phyloP scores from a whole-genome alignment of 2,888 invertebrate species.

The Drosophila melanosoma region DNA sequence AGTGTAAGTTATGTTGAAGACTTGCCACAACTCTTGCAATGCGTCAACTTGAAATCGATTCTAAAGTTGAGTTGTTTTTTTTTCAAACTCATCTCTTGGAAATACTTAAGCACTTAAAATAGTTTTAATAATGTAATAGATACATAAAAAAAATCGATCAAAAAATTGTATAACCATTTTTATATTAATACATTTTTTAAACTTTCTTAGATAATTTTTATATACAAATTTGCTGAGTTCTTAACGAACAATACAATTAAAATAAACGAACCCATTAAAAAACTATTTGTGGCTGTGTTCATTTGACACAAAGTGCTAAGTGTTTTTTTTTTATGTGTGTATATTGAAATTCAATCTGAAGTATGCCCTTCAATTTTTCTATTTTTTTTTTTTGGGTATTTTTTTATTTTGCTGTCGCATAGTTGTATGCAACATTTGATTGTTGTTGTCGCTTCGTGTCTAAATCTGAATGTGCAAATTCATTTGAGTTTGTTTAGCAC shows the following conservation, averaged over 20 bases:
- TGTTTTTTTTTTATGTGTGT: neutral
- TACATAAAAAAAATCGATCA: neutral
- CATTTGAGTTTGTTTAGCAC: constrained; percentile 75
- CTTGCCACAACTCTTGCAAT: neutral
- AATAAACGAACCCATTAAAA: neutral
- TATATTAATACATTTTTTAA: neutral
- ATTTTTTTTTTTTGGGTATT: neutral
- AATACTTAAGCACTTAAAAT: neutral
- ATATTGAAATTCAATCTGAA: constrained; percentile 23
- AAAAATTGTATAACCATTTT: neutral
- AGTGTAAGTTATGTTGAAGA: neutral
- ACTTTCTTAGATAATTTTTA: neutral
- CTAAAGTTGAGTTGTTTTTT: neutral
- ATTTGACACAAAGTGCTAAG: constrained; percentile 10
- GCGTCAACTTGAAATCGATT: neutral
- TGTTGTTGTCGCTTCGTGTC: constrained; percentile 62
- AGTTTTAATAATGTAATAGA: neutral
- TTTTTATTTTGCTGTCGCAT: constrained; percentile 18
- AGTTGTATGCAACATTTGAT: constrained; percentile 33
- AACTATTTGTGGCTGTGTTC: neutral
- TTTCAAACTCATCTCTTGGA: neutral
- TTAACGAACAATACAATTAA: neutral
- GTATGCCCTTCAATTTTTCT: constrained; percentile 14
- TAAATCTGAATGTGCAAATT: constrained; percentile 76
- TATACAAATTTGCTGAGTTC: neutral